Conservation (phyloP, 2,797 vertebrate genomes). For the Esox masquinongy region DNA sequence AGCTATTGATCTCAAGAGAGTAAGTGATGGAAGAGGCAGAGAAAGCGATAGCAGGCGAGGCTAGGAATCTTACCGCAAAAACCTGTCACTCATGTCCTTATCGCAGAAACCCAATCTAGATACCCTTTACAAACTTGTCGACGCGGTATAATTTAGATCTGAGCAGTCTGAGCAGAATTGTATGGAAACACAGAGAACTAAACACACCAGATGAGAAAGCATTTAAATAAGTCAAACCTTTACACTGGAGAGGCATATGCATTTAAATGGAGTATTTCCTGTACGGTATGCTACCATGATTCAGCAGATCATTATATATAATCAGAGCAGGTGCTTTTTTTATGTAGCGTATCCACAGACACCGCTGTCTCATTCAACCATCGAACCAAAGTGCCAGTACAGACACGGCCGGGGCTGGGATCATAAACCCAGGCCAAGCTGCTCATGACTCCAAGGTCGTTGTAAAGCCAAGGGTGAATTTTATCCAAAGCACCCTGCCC, state of each 20-base stretch:
- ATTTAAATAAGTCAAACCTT: neutral
- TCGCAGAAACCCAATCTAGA: neutral
- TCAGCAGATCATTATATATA: neutral
- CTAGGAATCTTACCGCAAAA: neutral
- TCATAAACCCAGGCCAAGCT: neutral
- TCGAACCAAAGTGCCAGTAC: neutral
- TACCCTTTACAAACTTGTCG: neutral
- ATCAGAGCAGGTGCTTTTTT: neutral
- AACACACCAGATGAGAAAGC: neutral
- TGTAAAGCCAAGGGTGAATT: neutral
- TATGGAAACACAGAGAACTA: neutral
- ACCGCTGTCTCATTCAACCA: neutral
- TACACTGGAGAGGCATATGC: neutral
- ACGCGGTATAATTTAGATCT: neutral
- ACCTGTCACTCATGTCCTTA: neutral
- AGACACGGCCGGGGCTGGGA: neutral
- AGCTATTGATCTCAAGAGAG: neutral
- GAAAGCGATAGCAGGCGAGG: conserved; percentile 21
- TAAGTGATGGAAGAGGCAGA: neutral
- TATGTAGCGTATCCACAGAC: neutral
- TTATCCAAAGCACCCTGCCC: neutral
- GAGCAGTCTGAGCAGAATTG: neutral
- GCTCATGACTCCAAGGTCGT: neutral
- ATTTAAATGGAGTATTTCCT: neutral
- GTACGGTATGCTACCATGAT: neutral